A percentile compares a stretch with the other conserved stretches of the same genome.
These are phyloP conservation scores for Leptobrachium ailaonicum DNA, from an alignment of 2,113 vertebrate genomes.

Conservation along the genomic window DNA sequence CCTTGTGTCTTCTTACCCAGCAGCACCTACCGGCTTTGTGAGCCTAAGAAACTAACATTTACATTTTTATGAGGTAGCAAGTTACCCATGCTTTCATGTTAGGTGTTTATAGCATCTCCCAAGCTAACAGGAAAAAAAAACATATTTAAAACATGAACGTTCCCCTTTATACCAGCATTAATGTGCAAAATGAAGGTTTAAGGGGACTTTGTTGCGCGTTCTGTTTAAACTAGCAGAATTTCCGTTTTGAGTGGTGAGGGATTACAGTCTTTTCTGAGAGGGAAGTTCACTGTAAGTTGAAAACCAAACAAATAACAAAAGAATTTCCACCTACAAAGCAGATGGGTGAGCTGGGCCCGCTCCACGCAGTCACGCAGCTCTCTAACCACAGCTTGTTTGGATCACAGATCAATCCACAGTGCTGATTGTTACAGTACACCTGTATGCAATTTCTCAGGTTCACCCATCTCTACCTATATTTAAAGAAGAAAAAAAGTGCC, in stretches of 20 bases:
- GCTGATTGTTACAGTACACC: constrained; percentile 70
- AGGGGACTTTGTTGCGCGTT: constrained; percentile 64
- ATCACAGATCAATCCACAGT: constrained; percentile 57
- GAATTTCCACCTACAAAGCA: constrained; percentile 69
- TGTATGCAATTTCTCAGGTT: constrained; percentile 72
- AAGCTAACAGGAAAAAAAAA: constrained; percentile 52
- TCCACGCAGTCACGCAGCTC: constrained; percentile 57
- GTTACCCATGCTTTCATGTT: constrained; percentile 64
- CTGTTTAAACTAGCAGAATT: constrained; percentile 66
- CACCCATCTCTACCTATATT: constrained; percentile 60
- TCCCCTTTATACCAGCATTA: constrained; percentile 56
- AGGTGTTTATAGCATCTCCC: constrained; percentile 56
- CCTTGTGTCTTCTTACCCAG: constrained; percentile 8
- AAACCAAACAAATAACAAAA: constrained; percentile 70
- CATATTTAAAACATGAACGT: constrained; percentile 57
- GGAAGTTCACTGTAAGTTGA: constrained; percentile 64
- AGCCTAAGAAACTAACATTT: constrained; percentile 56
- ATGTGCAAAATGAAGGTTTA: constrained; percentile 55
- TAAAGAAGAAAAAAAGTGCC: constrained; percentile 21
- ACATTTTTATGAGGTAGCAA: constrained; percentile 57
- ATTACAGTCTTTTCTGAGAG: constrained; percentile 62
- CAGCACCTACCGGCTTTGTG: constrained; percentile 53
- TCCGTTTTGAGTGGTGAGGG: constrained; percentile 64
- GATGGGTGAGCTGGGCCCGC: constrained; percentile 56
- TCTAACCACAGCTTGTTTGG: constrained; percentile 66